Evolutionary conservation across 1,140 invertebrate genomes (phyloP).

Genomic region (Glossosoma conforme): DNA sequence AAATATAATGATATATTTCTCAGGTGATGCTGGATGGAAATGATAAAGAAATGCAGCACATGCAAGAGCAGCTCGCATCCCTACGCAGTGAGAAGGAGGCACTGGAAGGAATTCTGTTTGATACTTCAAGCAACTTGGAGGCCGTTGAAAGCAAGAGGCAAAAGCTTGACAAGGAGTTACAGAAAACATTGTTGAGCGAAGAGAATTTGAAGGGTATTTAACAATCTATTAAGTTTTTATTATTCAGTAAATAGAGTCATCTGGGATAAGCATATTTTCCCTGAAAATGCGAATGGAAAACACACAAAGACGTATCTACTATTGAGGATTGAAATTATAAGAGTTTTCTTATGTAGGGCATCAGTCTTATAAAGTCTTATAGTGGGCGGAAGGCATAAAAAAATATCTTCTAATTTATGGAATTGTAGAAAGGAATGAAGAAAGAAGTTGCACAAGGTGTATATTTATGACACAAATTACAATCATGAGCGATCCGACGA

Average conservation of each 20-base stretch:
- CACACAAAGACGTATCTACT: no score
- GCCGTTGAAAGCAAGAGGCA: conserved; percentile 62
- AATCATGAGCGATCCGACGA: no score
- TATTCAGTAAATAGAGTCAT: background rate
- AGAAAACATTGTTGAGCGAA: conserved; percentile 69
- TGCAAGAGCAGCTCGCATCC: conserved; percentile 69
- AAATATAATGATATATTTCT: conserved; percentile 19
- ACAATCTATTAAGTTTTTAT: background rate
- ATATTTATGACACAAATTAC: no score
- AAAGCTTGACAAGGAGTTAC: conserved; percentile 70
- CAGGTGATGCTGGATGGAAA: conserved; percentile 68
- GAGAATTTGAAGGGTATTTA: conserved; percentile 65
- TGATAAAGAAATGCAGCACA: conserved; percentile 73
- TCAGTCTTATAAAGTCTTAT: no score
- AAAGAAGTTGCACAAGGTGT: no score
- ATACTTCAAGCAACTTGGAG: conserved; percentile 73
- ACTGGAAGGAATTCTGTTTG: conserved; percentile 73
- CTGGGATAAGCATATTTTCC: no score
- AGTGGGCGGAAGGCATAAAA: no score
- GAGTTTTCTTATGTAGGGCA: background rate
- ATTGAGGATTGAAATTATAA: background rate
- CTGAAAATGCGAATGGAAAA: no score
- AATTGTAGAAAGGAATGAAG: no score
- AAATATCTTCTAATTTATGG: no score
- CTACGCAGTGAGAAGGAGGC: conserved; percentile 75